Evolutionary conservation across 2,797 vertebrate genomes (phyloP).

Genomic region (Sebastes melanostomus): DNA sequence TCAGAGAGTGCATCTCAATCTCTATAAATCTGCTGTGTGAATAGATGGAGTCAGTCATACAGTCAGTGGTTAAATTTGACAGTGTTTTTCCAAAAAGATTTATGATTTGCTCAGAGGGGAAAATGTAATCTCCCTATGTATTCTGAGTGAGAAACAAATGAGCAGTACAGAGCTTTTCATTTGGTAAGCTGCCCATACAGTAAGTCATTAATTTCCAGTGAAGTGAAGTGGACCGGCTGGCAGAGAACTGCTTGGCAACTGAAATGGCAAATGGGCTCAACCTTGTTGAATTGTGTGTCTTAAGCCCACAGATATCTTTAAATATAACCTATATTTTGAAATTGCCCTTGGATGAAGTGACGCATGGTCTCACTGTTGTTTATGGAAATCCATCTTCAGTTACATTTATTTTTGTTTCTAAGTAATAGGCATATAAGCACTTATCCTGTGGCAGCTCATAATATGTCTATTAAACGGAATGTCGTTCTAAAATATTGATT

Average conservation of each 20-base stretch:
- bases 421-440: background rate
- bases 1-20: conserved; percentile 5
- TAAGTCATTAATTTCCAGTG: conserved; percentile 57
- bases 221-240: conserved; percentile 30
- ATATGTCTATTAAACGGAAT: background rate
- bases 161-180: conserved; percentile 42
- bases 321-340: conserved; percentile 3
- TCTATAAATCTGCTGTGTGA: conserved; percentile 23
- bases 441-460: background rate
- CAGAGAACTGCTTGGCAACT: conserved; percentile 19
- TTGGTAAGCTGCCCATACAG: conserved; percentile 49
- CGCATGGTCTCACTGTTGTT: background rate
- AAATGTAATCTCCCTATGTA: conserved; percentile 51
- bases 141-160: conserved; percentile 47
- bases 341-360: conserved; percentile 2
- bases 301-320: conserved; percentile 2
- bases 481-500: background rate
- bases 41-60: conserved; percentile 20
- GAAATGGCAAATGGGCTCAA: conserved; percentile 17
- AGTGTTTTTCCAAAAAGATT: conserved; percentile 35
- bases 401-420: background rate
- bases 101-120: conserved; percentile 24
- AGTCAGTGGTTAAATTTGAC: conserved; percentile 35
- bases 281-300: conserved; percentile 8
- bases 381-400: background rate